Evolutionary conservation across 1,140 invertebrate species (phyloP).

Genomic region (Saxidomus purpurata): DNA sequence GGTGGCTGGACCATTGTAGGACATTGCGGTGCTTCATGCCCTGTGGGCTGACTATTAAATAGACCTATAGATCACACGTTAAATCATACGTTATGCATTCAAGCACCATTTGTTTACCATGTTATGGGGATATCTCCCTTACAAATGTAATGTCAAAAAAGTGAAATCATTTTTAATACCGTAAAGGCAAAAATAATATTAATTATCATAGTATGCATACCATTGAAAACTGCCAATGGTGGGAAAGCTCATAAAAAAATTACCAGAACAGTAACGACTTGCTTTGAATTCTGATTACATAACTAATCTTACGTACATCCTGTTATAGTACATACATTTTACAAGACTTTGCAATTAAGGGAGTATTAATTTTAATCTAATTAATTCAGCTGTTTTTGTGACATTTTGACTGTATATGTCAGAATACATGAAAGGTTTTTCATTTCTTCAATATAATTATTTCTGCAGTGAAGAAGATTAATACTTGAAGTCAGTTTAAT

Average conservation of each 20-base stretch:
- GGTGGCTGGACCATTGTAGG: constrained; percentile 12
- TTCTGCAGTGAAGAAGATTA: too few species aligned
- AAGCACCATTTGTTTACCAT: neutral
- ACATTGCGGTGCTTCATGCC: neutral
- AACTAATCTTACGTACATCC: too few species aligned
- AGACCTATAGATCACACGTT: neutral
- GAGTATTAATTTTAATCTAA: neutral
- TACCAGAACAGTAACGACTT: too few species aligned
- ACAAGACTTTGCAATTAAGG: neutral
- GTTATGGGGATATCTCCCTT: neutral
- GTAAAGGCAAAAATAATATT: neutral
- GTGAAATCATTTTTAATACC: neutral
- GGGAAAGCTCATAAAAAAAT: too few species aligned
- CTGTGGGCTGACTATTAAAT: neutral
- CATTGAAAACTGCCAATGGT: too few species aligned
- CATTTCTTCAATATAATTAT: too few species aligned
- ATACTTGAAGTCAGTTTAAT: too few species aligned
- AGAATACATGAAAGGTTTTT: neutral
- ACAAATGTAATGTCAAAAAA: neutral
- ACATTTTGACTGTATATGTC: neutral
- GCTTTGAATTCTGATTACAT: too few species aligned
- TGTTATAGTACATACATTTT: neutral
- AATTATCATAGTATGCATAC: neutral
- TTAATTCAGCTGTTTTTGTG: neutral
- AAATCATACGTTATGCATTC: neutral